Evolutionary conservation across 1,140 invertebrate genomes (phyloP).

Genomic region (Harpegnathos saltator): DNA sequence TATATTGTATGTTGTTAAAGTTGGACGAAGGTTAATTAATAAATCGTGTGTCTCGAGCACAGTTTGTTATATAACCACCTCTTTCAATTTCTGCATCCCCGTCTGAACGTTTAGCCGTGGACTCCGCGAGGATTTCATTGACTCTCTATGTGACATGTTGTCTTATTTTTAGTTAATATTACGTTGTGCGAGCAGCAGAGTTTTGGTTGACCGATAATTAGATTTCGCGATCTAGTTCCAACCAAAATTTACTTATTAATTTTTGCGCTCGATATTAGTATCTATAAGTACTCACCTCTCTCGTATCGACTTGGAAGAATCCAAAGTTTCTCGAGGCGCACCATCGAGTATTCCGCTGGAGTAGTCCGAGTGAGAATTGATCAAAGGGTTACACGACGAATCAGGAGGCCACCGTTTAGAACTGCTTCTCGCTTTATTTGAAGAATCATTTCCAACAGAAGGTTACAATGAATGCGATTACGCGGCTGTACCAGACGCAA

Average conservation of each 20-base stretch:
- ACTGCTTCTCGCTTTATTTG: conserved; percentile 68
- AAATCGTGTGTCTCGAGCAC: conserved; percentile 84
- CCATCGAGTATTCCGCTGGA: background rate
- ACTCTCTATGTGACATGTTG: too few species aligned
- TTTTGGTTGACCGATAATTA: background rate
- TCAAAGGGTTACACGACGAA: background rate
- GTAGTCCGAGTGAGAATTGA: background rate
- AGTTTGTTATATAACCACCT: conserved; percentile 83
- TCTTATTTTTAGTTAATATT: too few species aligned
- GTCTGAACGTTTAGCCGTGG: conserved; percentile 23
- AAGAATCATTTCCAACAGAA: conserved; percentile 69
- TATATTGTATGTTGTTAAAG: conserved; percentile 86
- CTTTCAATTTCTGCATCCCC: conserved; percentile 55
- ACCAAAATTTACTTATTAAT: background rate
- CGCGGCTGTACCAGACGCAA: conserved; percentile 43
- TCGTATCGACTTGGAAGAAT: background rate
- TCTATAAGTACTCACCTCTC: background rate
- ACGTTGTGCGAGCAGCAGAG: background rate
- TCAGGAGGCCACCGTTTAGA: background rate
- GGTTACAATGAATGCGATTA: conserved; percentile 67
- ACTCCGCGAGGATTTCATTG: background rate
- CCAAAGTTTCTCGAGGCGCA: background rate
- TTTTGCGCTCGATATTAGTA: background rate
- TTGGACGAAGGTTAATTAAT: conserved; percentile 85
- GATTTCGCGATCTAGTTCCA: background rate